Evolutionary conservation across 2,113 vertebrate genomes (phyloP).

Genomic region (Actenoides hombroni): DNA sequence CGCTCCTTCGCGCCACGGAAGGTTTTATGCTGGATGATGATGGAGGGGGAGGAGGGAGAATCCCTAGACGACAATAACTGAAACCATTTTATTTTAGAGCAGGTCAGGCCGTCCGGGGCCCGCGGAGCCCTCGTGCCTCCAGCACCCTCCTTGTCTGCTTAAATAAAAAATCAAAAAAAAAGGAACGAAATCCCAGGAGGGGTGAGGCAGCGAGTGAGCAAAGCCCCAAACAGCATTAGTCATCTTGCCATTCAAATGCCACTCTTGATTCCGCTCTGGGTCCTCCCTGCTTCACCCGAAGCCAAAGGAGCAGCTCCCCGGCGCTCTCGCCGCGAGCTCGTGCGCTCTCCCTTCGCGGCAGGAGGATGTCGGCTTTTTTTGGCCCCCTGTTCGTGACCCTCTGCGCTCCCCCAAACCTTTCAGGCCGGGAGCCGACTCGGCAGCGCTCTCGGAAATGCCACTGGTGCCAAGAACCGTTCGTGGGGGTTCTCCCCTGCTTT

Average conservation of each 20-base stretch:
- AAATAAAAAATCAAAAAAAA: background rate
- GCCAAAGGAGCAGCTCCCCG: background rate
- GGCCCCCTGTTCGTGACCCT: background rate
- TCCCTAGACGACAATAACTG: background rate
- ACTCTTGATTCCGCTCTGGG: background rate
- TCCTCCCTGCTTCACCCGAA: background rate
- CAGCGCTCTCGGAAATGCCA: background rate
- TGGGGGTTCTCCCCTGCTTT: background rate
- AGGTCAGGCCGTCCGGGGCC: background rate
- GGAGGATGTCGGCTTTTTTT: background rate
- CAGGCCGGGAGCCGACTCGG: background rate
- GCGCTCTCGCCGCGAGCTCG: background rate
- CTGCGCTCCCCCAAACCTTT: background rate
- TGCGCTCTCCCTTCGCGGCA: background rate
- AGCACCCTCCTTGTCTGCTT: slow-evolving; percentile 9
- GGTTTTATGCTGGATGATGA: background rate
- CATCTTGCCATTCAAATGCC: background rate
- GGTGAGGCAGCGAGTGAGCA: background rate
- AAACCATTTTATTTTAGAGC: background rate
- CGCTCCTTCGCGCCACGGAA: background rate
- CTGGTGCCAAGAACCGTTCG: background rate
- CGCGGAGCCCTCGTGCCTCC: background rate
- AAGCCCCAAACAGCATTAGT: background rate
- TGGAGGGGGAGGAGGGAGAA: background rate
- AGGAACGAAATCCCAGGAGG: background rate